Evolutionary conservation across 2,113 vertebrate genomes (phyloP).

Genomic region (Jaculus jaculus): DNA sequence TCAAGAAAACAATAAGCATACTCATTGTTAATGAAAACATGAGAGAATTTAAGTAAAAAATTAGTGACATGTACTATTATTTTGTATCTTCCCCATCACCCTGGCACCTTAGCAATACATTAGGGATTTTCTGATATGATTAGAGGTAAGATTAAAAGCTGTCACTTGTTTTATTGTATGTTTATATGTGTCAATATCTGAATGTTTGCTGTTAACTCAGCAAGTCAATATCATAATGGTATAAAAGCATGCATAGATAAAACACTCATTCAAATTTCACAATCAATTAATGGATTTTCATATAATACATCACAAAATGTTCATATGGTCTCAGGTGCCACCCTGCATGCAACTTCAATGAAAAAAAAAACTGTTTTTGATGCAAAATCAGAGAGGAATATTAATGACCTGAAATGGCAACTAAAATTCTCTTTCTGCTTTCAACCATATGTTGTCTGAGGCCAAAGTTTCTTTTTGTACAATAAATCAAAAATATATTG

Average conservation of each 20-base stretch:
- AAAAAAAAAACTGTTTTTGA: slow-evolving; percentile 2
- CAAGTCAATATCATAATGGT: neutral
- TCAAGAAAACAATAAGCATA: slow-evolving; percentile 22
- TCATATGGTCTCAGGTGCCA: neutral
- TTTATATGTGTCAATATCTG: neutral
- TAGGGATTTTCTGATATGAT: neutral
- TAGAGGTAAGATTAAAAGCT: slow-evolving; percentile 18
- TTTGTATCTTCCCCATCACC: neutral
- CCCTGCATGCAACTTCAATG: neutral
- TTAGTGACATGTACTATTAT: neutral
- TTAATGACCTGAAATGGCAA: neutral
- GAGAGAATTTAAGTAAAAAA: slow-evolving; percentile 42
- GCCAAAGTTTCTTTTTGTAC: slow-evolving; percentile 1
- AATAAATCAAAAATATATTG: neutral
- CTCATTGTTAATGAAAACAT: slow-evolving; percentile 27
- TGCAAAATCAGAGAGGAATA: neutral
- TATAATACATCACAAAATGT: neutral
- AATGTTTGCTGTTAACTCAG: neutral
- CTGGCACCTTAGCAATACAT: neutral
- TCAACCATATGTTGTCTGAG: neutral
- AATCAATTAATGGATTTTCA: neutral
- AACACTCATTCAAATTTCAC: neutral
- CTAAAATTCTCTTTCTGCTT: neutral
- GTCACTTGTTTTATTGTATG: neutral
- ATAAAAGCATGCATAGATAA: slow-evolving; percentile 4